Percentiles rank a stretch among this genome's conserved stretches.
phyloP scores from a whole-genome alignment of 2,797 vertebrate species.

The Dendrocincla fuliginosa region DNA sequence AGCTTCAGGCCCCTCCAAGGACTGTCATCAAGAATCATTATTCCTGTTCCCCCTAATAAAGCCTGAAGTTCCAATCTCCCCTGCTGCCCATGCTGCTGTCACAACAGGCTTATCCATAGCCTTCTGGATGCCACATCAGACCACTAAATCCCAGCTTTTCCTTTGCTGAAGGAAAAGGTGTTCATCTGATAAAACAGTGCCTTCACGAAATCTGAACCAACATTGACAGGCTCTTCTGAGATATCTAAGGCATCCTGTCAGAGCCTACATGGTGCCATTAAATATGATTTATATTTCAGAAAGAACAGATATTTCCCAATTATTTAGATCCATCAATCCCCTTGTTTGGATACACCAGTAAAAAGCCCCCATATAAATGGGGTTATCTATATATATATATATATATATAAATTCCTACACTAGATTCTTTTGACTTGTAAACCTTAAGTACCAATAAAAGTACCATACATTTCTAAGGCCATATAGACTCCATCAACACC shows the following conservation, averaged over 20 bases:
- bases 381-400: too few species aligned
- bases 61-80: background rate
- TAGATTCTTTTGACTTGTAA: background rate
- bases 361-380: too few species aligned
- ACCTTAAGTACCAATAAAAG: background rate
- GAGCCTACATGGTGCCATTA: background rate
- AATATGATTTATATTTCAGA: background rate
- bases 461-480: background rate
- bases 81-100: background rate
- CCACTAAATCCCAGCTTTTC: background rate
- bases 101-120: background rate
- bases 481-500: background rate
- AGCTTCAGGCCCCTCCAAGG: background rate
- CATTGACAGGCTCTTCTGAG: background rate
- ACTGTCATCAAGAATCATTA: background rate
- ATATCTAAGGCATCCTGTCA: background rate
- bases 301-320: background rate
- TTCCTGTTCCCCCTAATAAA: fast-evolving
- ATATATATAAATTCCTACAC: background rate
- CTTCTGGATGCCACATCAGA: background rate
- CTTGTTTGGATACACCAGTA: background rate
- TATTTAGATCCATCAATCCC: background rate
- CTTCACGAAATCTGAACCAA: background rate
- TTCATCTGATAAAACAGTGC: background rate
- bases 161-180: background rate